Conservation (phyloP, 2,888 invertebrate genomes). For the Synergus gifuensis region DNA sequence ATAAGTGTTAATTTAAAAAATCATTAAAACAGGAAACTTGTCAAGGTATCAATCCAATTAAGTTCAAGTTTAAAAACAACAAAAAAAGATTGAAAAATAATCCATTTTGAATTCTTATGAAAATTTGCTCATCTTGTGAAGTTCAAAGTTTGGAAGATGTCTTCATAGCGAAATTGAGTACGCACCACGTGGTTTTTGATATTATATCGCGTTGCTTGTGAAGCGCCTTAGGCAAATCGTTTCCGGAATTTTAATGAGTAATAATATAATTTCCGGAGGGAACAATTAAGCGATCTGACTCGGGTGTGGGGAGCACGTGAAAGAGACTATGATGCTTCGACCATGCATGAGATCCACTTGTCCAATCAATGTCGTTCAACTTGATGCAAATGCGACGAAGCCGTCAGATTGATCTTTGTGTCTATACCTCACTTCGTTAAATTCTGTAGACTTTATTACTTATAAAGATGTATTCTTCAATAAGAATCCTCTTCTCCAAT, state of each 20-base stretch:
- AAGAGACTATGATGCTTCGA: slow-evolving; percentile 45
- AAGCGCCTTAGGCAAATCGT: slow-evolving; percentile 55
- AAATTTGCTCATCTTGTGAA: neutral
- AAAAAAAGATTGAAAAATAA: too few relatives aligned
- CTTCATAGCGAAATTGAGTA: neutral
- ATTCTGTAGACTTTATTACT: neutral
- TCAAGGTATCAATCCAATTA: neutral
- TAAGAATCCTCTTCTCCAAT: neutral
- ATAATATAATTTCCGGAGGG: slow-evolving; percentile 62
- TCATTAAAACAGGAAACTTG: neutral
- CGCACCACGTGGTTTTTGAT: slow-evolving; percentile 22
- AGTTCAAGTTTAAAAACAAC: neutral
- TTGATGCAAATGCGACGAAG: slow-evolving; percentile 53
- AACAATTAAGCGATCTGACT: slow-evolving; percentile 57
- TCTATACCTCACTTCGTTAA: neutral
- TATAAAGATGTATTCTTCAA: neutral
- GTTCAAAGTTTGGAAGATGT: neutral
- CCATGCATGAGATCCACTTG: slow-evolving; percentile 57
- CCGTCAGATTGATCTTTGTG: slow-evolving; percentile 4
- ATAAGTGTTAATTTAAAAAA: neutral
- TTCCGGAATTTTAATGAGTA: slow-evolving; percentile 64
- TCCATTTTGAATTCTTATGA: neutral
- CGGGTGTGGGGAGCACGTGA: slow-evolving; percentile 43
- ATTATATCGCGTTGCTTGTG: slow-evolving; percentile 36
- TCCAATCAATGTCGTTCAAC: slow-evolving; percentile 52